Conservation (phyloP, 2,113 vertebrate species). For the Neoarius graeffei region DNA sequence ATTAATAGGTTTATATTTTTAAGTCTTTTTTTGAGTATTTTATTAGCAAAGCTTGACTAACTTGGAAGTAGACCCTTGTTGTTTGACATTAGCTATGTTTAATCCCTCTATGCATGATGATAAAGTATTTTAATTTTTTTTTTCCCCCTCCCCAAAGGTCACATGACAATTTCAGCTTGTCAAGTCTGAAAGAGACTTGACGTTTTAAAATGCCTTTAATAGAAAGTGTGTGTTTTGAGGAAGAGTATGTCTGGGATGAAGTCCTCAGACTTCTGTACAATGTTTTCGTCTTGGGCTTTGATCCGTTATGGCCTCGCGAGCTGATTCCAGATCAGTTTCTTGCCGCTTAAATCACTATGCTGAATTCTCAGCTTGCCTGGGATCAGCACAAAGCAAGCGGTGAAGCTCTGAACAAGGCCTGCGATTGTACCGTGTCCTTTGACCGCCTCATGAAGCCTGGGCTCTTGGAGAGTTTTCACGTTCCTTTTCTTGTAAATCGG, state of each 20-base stretch:
- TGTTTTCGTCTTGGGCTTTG: neutral
- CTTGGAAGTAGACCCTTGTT: no score
- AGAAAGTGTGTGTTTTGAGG: neutral
- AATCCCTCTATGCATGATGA: neutral
- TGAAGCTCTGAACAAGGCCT: neutral
- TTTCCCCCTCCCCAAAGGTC: neutral
- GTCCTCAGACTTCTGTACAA: neutral
- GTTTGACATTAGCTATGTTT: neutral
- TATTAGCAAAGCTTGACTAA: no score
- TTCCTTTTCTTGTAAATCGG: slow-evolving; percentile 61
- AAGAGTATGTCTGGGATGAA: neutral
- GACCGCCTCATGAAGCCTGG: neutral
- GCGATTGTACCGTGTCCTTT: neutral
- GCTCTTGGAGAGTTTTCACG: slow-evolving; percentile 54
- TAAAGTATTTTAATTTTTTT: neutral
- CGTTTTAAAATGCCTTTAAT: neutral
- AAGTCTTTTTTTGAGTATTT: neutral
- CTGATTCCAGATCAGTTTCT: neutral
- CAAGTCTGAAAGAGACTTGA: neutral
- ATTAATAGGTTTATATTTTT: neutral
- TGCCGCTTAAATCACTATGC: neutral
- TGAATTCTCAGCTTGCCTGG: neutral
- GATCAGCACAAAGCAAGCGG: neutral
- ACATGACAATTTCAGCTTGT: neutral
- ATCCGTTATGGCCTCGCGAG: no score